Conservation (phyloP, 2,888 invertebrate species). For the Tenthredo amoena region DNA sequence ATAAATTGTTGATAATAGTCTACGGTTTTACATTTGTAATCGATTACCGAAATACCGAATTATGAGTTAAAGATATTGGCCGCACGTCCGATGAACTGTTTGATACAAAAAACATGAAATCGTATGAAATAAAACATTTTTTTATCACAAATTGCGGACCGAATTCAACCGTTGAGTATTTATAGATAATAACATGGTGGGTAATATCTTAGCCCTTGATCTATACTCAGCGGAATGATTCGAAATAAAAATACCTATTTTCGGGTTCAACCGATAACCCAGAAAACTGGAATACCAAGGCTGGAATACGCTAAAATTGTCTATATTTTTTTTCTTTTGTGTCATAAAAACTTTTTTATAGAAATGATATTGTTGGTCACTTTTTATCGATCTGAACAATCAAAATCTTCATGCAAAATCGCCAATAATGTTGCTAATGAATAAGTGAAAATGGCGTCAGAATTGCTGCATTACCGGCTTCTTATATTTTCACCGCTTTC, state of each 20-base stretch:
- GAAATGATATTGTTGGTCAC: not conserved
- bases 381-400: too few species aligned
- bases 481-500: not conserved
- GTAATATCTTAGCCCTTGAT: not conserved
- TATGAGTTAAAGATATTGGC: not conserved
- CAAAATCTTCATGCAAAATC: too few species aligned
- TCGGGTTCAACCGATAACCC: not conserved
- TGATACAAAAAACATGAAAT: not conserved
- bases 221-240: not conserved
- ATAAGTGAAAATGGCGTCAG: not conserved
- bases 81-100: not conserved
- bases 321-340: not conserved
- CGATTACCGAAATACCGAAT: not conserved
- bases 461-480: not conserved
- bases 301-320: not conserved
- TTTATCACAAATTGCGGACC: constrained; percentile 2
- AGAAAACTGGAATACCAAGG: not conserved
- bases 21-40: not conserved
- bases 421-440: too few species aligned
- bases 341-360: not conserved
- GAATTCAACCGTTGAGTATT: constrained; percentile 17
- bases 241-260: not conserved
- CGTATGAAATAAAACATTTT: not conserved
- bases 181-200: constrained; percentile 7
- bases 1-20: not conserved